Conservation (phyloP, 2,797 vertebrate genomes). For the Phataginus tricuspis region DNA sequence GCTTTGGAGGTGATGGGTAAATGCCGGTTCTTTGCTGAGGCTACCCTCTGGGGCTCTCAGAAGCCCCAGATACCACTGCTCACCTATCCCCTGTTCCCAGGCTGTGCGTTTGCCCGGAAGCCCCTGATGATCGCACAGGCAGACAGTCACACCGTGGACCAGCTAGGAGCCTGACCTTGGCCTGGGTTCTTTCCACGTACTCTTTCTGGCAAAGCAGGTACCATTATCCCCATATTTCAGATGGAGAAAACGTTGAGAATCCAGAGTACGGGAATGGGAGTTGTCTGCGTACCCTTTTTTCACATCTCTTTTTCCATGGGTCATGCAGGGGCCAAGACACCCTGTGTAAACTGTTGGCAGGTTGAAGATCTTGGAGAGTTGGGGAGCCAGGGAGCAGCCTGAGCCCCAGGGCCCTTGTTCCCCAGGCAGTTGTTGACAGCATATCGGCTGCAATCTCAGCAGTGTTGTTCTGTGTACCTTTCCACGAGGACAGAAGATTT, state of each 20-base stretch:
- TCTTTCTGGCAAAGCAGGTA: not conserved
- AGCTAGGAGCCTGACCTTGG: not conserved
- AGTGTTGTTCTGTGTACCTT: rapidly evolving
- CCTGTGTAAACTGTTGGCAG: too few species aligned
- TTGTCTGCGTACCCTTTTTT: not conserved
- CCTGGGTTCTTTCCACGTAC: rapidly evolving
- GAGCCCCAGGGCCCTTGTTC: not conserved
- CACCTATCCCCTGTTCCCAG: rapidly evolving
- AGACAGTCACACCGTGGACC: not conserved
- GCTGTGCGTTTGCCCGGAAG: not conserved
- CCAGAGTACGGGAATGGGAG: not conserved
- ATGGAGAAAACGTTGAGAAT: not conserved
- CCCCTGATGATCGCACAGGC: not conserved
- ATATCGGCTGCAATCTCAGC: rapidly evolving
- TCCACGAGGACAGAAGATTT: not conserved
- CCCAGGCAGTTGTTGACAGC: not conserved
- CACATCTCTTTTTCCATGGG: not conserved
- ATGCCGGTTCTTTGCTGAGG: not conserved
- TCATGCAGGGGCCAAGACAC: not conserved
- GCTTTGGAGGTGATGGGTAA: not conserved
- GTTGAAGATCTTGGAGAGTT: not conserved
- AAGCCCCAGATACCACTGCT: not conserved
- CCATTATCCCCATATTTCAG: not conserved
- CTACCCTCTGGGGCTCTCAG: not conserved
- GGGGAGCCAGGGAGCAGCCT: not conserved